Evolutionary conservation across 1,140 invertebrate species (phyloP).

Genomic region (Drosophila busckii): DNA sequence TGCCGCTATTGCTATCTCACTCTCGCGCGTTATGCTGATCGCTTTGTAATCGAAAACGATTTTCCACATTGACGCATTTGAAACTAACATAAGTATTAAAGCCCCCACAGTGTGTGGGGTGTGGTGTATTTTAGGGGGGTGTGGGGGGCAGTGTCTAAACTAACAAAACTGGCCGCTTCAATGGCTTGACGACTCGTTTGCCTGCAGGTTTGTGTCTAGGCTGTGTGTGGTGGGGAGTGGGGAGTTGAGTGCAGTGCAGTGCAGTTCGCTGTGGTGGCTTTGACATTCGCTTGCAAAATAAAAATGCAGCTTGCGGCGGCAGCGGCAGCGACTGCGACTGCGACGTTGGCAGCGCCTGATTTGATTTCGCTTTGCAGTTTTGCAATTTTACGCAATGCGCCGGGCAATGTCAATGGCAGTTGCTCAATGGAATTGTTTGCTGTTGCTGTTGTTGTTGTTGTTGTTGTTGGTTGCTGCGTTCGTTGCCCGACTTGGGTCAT

Average conservation of each 20-base stretch:
- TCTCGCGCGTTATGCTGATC: background rate
- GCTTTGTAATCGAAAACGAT: conserved; percentile 42
- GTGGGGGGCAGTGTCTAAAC: background rate
- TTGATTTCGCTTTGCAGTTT: background rate
- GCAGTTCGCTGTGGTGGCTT: conserved; percentile 22
- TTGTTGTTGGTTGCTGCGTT: background rate
- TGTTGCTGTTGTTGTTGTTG: too few relatives aligned
- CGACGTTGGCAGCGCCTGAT: conserved; percentile 1
- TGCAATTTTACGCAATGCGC: conserved; percentile 27
- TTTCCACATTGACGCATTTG: conserved; percentile 46
- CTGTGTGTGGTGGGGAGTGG: background rate
- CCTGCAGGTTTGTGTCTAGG: background rate
- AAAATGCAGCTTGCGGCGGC: conserved; percentile 22
- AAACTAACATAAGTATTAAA: background rate
- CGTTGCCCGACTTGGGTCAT: conserved; percentile 8
- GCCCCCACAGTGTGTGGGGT: too few relatives aligned
- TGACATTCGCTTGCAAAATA: conserved; percentile 46
- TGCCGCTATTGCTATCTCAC: background rate
- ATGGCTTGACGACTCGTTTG: background rate
- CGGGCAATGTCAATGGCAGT: conserved; percentile 36
- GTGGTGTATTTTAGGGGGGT: too few relatives aligned
- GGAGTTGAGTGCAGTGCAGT: background rate
- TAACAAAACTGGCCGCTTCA: conserved; percentile 23
- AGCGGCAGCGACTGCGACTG: conserved; percentile 17
- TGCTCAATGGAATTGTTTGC: background rate